Conservation (phyloP, 2,113 vertebrate genomes). For the Nibea coibor region DNA sequence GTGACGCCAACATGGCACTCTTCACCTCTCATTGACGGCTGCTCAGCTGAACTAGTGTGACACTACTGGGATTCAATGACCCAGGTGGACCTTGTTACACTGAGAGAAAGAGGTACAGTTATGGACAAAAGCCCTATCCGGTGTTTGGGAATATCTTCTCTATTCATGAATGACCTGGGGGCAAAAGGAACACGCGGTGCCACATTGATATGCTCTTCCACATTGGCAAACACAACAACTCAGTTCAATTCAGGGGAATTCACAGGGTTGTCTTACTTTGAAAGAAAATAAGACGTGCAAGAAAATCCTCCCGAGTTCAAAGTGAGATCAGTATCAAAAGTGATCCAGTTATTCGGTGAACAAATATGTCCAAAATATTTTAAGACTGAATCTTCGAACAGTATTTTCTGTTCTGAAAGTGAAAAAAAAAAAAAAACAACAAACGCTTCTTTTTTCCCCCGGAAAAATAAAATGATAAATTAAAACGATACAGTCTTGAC, state of each 20-base stretch:
- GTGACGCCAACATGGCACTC: constrained; percentile 3
- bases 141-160: neutral
- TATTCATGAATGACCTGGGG: constrained; percentile 2
- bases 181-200: neutral
- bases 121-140: neutral
- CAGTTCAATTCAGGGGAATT: neutral
- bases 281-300: neutral
- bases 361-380: neutral
- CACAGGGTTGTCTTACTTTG: neutral
- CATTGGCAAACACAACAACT: neutral
- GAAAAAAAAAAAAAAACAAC: neutral
- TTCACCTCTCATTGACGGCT: constrained; percentile 11
- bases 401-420: neutral
- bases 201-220: neutral
- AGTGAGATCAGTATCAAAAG: neutral
- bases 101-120: neutral
- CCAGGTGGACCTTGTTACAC: constrained; percentile 12
- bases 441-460: neutral
- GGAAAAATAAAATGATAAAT: no score
- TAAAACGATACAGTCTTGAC: neutral
- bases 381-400: neutral
- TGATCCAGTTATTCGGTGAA: neutral
- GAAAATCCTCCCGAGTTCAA: neutral
- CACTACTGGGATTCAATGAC: constrained; percentile 38
- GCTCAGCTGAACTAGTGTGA: constrained; percentile 4